These are phyloP conservation scores for Datnioides undecimradiatus DNA, from an alignment of 2,113 vertebrate genomes.

Conservation along the genomic window DNA sequence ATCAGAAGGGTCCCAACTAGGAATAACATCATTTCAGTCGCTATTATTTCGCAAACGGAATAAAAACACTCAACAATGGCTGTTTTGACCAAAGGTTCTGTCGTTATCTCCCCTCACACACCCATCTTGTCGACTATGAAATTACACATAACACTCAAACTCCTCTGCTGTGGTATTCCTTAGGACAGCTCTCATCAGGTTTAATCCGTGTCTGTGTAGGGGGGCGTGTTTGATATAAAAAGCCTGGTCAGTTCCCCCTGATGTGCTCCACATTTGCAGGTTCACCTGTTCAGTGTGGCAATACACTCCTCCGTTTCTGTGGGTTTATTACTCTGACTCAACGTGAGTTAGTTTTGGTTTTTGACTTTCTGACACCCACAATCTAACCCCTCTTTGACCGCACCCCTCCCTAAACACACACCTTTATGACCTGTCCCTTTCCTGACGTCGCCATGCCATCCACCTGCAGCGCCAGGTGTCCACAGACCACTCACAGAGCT, in stretches of 20 bases:
- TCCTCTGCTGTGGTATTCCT: neutral
- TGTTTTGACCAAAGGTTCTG: slow-evolving; percentile 49
- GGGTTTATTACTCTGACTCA: neutral
- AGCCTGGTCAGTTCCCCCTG: neutral
- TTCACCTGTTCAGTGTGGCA: slow-evolving; percentile 65
- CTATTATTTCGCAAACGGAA: neutral
- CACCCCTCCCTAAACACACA: too few relatives aligned
- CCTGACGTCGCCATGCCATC: slow-evolving; percentile 1
- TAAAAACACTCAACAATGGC: neutral
- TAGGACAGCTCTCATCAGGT: neutral
- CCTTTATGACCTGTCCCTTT: neutral
- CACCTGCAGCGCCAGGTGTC: slow-evolving; percentile 68
- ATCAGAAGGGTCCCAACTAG: neutral
- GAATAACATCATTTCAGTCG: neutral
- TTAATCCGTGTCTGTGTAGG: neutral
- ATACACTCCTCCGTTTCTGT: slow-evolving; percentile 23
- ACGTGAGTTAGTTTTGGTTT: neutral
- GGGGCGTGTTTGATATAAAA: slow-evolving; percentile 14
- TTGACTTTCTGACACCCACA: neutral
- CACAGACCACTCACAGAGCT: slow-evolving; percentile 14
- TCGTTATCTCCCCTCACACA: slow-evolving; percentile 53
- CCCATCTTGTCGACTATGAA: slow-evolving; percentile 20
- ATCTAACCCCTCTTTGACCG: too few relatives aligned
- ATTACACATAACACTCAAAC: slow-evolving; percentile 14
- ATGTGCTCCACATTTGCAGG: neutral